A percentile compares a stretch with the other conserved stretches of the same genome.
Conservation (phyloP, 2,113 vertebrate genomes). For the Cariama cristata region DNA sequence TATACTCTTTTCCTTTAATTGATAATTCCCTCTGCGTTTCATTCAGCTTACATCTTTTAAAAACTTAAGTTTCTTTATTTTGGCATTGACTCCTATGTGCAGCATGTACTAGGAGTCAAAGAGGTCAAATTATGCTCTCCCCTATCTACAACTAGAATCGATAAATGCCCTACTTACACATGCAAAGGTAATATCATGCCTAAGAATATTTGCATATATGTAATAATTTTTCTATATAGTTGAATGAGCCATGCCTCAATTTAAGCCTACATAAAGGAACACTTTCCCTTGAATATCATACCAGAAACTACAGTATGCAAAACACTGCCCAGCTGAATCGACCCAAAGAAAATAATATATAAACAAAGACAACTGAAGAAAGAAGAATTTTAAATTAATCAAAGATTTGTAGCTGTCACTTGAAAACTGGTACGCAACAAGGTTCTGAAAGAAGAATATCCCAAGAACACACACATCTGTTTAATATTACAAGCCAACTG, state of each 20-base stretch:
- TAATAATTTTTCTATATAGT: slow-evolving; percentile 25
- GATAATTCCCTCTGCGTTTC: neutral
- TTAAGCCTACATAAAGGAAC: neutral
- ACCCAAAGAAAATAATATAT: slow-evolving; percentile 29
- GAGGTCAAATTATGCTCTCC: neutral
- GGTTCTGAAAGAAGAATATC: slow-evolving; percentile 83
- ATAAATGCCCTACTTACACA: neutral
- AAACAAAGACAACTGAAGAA: slow-evolving; percentile 64
- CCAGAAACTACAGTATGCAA: neutral
- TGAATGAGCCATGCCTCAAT: slow-evolving; percentile 30
- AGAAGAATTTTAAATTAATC: slow-evolving; percentile 74
- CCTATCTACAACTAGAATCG: neutral
- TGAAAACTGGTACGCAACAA: slow-evolving; percentile 74
- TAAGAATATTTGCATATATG: slow-evolving; percentile 16
- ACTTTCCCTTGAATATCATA: neutral
- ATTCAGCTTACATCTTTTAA: neutral
- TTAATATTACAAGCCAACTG: slow-evolving; percentile 93
- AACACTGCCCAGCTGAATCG: neutral
- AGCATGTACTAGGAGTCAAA: neutral
- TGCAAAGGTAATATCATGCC: neutral
- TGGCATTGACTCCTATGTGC: neutral
- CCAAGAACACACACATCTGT: slow-evolving; percentile 93
- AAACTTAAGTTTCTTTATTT: neutral
- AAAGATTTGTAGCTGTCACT: slow-evolving; percentile 86
- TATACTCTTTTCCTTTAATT: neutral